Percentiles rank a stretch among this genome's conserved stretches.
Conservation (phyloP, 37 sponge, comb jelly and placozoan species). For the Beroe forskalii region DNA sequence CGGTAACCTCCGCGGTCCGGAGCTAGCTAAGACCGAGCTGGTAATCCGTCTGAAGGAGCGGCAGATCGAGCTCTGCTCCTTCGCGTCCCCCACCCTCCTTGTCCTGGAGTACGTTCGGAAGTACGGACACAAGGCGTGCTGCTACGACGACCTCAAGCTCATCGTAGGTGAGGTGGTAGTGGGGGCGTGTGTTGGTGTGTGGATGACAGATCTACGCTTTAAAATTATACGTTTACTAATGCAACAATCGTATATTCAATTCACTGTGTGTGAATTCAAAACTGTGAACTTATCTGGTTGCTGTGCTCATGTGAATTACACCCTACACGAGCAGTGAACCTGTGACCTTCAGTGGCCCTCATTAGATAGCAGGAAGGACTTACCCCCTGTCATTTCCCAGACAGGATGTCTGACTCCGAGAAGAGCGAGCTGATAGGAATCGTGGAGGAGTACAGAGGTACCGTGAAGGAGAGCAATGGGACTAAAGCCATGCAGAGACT, state of each 20-base stretch:
- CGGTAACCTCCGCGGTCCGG: constrained; percentile 70
- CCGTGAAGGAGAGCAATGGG: constrained; percentile 29
- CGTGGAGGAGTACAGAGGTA: constrained; percentile 32
- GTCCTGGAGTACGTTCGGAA: constrained; percentile 73
- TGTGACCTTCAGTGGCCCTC: too few species aligned
- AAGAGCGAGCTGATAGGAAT: background rate
- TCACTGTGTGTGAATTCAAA: too few species aligned
- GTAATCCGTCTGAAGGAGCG: constrained; percentile 67
- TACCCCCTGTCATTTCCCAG: too few species aligned
- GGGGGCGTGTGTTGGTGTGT: too few species aligned
- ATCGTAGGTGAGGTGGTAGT: background rate
- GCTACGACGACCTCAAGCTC: constrained; percentile 72
- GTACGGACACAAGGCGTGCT: constrained; percentile 76
- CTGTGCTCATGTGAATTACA: too few species aligned
- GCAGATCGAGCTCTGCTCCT: constrained; percentile 46
- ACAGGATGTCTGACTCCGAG: background rate
- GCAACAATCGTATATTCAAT: too few species aligned
- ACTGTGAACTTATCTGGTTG: too few species aligned
- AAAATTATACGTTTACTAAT: too few species aligned
- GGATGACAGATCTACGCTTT: too few species aligned
- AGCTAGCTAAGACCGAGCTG: constrained; percentile 79
- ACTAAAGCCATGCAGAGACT: constrained; percentile 37
- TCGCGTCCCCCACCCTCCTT: constrained; percentile 61
- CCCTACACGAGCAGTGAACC: too few species aligned
- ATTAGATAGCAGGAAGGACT: too few species aligned